Conservation (phyloP, 2,888 invertebrate species). For the Ichneumoninae sp. region DNA sequence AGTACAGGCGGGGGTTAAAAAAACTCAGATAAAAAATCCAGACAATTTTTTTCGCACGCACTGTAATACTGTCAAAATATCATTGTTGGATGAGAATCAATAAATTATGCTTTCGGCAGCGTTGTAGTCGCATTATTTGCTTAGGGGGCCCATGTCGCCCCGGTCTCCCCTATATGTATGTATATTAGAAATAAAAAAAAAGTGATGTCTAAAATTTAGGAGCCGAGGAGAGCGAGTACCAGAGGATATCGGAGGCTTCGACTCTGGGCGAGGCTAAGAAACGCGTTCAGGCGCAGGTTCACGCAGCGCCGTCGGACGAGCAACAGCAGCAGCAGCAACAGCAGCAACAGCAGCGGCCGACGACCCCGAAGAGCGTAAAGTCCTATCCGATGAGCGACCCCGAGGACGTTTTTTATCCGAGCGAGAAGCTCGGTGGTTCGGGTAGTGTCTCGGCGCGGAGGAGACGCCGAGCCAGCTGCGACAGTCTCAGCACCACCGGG, state of each 20-base stretch:
- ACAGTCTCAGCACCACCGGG: slow-evolving; percentile 86
- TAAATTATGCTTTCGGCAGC: too few species aligned
- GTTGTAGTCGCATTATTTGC: too few species aligned
- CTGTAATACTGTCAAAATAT: too few species aligned
- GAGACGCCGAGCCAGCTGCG: slow-evolving; percentile 85
- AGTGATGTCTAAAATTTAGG: slow-evolving; percentile 40
- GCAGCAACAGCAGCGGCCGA: slow-evolving; percentile 2
- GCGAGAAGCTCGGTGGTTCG: slow-evolving; percentile 66
- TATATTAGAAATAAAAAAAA: too few species aligned
- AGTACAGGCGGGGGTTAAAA: too few species aligned
- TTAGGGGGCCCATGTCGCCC: too few species aligned
- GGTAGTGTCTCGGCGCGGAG: slow-evolving; percentile 70
- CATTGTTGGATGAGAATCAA: too few species aligned
- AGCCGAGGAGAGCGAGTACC: slow-evolving; percentile 85
- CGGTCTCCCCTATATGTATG: too few species aligned
- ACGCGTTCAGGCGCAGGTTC: slow-evolving; percentile 85
- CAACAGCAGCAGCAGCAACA: slow-evolving; percentile 48
- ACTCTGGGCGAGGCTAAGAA: slow-evolving; percentile 83
- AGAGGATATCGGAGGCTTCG: slow-evolving; percentile 86
- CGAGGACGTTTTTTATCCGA: slow-evolving; percentile 85
- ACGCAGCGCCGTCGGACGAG: slow-evolving; percentile 82
- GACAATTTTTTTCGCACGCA: too few species aligned
- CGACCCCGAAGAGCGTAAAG: slow-evolving; percentile 79
- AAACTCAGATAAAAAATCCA: too few species aligned
- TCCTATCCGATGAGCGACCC: slow-evolving; percentile 86